Evolutionary conservation across 2,888 invertebrate genomes (phyloP).

Genomic region (Steinernema hermaphroditum): DNA sequence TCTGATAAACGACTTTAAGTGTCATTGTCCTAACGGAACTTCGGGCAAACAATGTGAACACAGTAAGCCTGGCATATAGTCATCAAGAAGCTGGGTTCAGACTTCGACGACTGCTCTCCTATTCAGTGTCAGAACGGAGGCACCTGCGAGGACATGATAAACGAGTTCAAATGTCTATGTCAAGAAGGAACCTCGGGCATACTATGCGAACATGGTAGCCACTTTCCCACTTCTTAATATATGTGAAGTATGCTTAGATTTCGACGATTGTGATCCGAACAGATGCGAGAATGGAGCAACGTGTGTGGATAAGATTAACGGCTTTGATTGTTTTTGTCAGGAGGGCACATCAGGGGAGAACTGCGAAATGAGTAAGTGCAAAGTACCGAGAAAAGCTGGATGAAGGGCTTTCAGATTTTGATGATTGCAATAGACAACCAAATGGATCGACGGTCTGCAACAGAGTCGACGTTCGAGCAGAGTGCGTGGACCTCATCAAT

Average conservation of each 20-base stretch:
- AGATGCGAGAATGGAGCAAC: too few relatives aligned
- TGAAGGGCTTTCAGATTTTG: background rate
- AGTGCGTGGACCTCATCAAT: slow-evolving; percentile 30
- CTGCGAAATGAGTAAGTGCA: slow-evolving; percentile 28
- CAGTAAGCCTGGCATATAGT: too few relatives aligned
- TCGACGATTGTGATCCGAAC: too few relatives aligned
- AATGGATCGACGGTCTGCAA: background rate
- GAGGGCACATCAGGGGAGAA: slow-evolving; percentile 32
- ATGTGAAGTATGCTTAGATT: too few relatives aligned
- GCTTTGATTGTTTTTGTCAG: too few relatives aligned
- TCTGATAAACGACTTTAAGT: too few relatives aligned
- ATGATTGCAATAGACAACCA: background rate
- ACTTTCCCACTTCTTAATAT: too few relatives aligned
- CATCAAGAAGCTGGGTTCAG: slow-evolving; percentile 22
- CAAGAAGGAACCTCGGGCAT: slow-evolving; percentile 4
- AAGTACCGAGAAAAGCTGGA: background rate
- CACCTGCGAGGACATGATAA: slow-evolving; percentile 32
- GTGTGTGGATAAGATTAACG: too few relatives aligned
- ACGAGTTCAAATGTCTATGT: slow-evolving; percentile 35
- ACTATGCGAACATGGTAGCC: too few relatives aligned
- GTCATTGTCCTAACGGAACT: too few relatives aligned
- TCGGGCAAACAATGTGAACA: too few relatives aligned
- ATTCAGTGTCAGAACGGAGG: slow-evolving; percentile 28
- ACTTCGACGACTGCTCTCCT: slow-evolving; percentile 31
- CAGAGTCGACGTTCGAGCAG: background rate